Percentiles rank a stretch among this genome's conserved stretches.
phyloP scores from a whole-genome alignment of 2,888 invertebrate genomes.

The Limnephilus marmoratus region DNA sequence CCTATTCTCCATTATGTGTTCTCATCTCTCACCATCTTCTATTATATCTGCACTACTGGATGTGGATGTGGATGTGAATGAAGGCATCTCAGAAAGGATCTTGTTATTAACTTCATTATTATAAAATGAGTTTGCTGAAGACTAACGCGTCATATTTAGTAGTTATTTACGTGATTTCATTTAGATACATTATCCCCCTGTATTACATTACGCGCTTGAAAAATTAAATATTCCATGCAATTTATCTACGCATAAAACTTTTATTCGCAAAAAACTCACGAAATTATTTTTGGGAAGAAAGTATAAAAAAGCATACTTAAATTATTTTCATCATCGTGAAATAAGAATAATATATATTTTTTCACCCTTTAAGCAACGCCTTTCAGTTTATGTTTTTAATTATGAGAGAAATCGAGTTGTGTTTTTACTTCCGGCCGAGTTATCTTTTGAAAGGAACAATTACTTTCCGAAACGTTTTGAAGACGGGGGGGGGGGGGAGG shows the following conservation, averaged over 20 bases:
- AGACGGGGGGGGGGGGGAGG: neutral
- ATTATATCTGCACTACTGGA: too few species aligned
- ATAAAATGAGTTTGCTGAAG: too few species aligned
- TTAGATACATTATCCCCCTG: neutral
- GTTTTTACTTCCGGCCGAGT: constrained; percentile 16
- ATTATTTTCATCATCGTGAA: neutral
- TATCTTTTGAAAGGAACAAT: constrained; percentile 38
- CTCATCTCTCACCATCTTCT: too few species aligned
- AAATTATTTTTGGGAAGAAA: neutral
- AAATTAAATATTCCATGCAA: neutral
- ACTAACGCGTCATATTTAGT: too few species aligned
- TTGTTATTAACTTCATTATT: too few species aligned
- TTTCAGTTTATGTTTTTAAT: constrained; percentile 14
- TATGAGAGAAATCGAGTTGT: constrained; percentile 8
- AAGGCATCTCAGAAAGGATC: too few species aligned
- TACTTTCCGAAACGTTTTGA: neutral
- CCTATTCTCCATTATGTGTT: too few species aligned
- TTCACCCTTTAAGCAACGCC: neutral
- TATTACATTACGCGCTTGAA: neutral
- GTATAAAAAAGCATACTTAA: neutral
- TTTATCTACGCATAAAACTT: neutral
- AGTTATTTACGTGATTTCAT: neutral
- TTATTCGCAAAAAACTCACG: neutral
- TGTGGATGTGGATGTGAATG: too few species aligned
- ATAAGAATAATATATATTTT: neutral